Conservation (phyloP, 23 tunicate species). For the Aplidium turbinatum region DNA sequence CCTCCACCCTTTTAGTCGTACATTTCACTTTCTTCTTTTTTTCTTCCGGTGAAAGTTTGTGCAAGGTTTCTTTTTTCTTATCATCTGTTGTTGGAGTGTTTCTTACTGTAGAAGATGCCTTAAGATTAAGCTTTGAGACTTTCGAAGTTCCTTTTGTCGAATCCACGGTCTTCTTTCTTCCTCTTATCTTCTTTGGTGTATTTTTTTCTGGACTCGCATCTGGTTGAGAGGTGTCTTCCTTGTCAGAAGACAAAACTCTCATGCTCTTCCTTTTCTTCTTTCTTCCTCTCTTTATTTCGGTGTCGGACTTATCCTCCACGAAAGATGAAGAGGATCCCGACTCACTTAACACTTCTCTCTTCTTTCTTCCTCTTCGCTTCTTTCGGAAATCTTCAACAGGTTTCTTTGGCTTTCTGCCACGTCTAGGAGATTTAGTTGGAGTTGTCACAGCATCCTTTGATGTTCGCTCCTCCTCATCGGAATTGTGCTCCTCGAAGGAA, state of each 20-base stretch:
- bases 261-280: not conserved
- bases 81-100: too few relatives aligned
- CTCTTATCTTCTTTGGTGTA: slow-evolving; percentile 3
- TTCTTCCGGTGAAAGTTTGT: too few relatives aligned
- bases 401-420: slow-evolving; percentile 16
- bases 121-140: too few relatives aligned
- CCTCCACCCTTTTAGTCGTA: too few relatives aligned
- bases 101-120: too few relatives aligned
- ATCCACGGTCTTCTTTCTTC: not conserved
- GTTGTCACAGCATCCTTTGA: not conserved
- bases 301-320: not conserved
- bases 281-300: not conserved
- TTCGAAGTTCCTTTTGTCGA: not conserved
- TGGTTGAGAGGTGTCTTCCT: not conserved
- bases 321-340: too few relatives aligned
- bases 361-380: not conserved
- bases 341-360: not conserved
- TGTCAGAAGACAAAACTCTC: not conserved
- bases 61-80: too few relatives aligned
- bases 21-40: too few relatives aligned
- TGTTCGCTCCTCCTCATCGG: not conserved
- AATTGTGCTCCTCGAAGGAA: slow-evolving; percentile 1
- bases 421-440: not conserved
- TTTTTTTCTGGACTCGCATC: not conserved
- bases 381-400: not conserved